These are phyloP conservation scores for Epistrophe grossulariae DNA, from an alignment of 2,888 invertebrate genomes.

Conservation along the genomic window DNA sequence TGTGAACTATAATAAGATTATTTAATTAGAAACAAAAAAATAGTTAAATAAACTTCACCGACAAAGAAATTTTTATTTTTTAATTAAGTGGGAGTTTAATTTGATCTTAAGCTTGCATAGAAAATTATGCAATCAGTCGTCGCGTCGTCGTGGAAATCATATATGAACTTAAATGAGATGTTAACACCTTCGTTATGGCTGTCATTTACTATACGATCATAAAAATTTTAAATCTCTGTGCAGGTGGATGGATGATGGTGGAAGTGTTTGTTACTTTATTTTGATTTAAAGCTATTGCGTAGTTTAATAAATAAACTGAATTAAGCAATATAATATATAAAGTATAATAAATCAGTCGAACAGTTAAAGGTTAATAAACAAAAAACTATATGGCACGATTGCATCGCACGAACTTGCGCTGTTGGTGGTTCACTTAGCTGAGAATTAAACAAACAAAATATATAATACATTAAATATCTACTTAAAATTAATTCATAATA, in stretches of 20 bases:
- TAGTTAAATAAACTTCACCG: not conserved
- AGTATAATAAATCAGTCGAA: too few relatives aligned
- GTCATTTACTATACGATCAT: not conserved
- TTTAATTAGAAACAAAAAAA: not conserved
- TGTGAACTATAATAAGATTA: not conserved
- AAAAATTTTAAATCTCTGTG: not conserved
- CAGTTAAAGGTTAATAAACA: not conserved
- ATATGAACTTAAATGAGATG: constrained; percentile 9
- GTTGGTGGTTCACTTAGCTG: too few relatives aligned
- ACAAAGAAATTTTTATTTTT: not conserved
- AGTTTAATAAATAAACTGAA: not conserved
- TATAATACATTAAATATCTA: too few relatives aligned
- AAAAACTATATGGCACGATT: too few relatives aligned
- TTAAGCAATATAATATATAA: too few relatives aligned
- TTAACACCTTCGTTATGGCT: constrained; percentile 6
- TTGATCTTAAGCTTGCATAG: constrained; percentile 5
- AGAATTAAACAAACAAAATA: too few relatives aligned
- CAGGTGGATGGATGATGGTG: not conserved
- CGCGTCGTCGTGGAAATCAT: too few relatives aligned
- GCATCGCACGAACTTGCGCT: too few relatives aligned
- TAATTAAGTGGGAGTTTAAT: constrained; percentile 3
- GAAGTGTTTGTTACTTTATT: not conserved
- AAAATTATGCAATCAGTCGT: constrained; percentile 6
- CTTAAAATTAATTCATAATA: too few relatives aligned
- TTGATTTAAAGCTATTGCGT: not conserved